Percentiles rank a stretch among this genome's conserved stretches.
Evolutionary conservation across 2,888 invertebrate species (phyloP).

Genomic region (Parasteatoda lunata): DNA sequence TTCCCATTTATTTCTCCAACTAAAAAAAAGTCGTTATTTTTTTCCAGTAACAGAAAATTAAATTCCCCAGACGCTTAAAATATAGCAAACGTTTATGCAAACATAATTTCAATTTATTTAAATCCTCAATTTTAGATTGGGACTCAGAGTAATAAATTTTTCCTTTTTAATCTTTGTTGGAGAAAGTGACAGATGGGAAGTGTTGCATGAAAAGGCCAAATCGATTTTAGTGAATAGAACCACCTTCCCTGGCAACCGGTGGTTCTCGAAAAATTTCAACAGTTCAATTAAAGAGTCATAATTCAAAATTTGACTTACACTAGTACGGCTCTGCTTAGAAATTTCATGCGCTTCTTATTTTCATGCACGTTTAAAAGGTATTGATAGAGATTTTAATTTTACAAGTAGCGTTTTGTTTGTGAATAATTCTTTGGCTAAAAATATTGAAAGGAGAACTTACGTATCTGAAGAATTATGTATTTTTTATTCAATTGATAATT

Average conservation of each 20-base stretch:
- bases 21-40: too few relatives aligned
- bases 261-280: neutral
- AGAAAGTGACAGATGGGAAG: neutral
- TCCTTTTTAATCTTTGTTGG: neutral
- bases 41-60: too few relatives aligned
- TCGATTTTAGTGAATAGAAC: neutral
- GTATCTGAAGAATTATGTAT: too few relatives aligned
- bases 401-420: too few relatives aligned
- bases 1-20: too few relatives aligned
- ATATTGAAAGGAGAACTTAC: too few relatives aligned
- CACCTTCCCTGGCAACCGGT: neutral
- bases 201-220: neutral
- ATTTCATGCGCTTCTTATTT: too few relatives aligned
- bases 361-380: too few relatives aligned
- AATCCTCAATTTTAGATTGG: neutral
- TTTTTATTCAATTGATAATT: too few relatives aligned
- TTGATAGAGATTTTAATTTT: too few relatives aligned
- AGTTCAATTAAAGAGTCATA: constrained; percentile 3
- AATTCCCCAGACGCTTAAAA: neutral
- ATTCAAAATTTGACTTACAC: neutral
- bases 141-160: neutral
- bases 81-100: neutral
- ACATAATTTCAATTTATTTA: neutral
- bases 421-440: too few relatives aligned
- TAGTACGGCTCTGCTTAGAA: too few relatives aligned